phyloP scores from a whole-genome alignment of 2,797 vertebrate genomes.

The Momotus momota region DNA sequence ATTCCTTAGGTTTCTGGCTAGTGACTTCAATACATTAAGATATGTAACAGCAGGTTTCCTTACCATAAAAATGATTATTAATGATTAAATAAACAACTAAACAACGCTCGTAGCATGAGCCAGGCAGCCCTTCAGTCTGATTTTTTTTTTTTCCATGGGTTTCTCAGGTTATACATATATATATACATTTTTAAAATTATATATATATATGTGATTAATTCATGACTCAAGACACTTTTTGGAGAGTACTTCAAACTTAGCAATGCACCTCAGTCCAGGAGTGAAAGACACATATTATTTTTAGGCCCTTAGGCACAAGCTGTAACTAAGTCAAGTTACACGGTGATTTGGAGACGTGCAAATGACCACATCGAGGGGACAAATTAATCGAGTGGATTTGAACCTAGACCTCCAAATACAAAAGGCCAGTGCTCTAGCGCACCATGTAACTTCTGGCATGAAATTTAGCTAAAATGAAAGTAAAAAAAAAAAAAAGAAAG shows the following conservation, averaged over 20 bases:
- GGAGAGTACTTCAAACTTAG: slow-evolving; percentile 22
- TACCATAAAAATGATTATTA: neutral
- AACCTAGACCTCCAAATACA: slow-evolving; percentile 57
- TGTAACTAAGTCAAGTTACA: slow-evolving; percentile 59
- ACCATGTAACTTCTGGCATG: slow-evolving; percentile 55
- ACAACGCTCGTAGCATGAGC: neutral
- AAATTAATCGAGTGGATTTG: slow-evolving; percentile 66
- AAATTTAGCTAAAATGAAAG: slow-evolving; percentile 28
- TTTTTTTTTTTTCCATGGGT: slow-evolving; percentile 27
- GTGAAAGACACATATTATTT: neutral
- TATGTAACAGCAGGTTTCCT: neutral
- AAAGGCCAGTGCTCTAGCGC: slow-evolving; percentile 20
- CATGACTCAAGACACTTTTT: slow-evolving; percentile 23
- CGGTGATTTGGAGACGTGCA: slow-evolving; percentile 63
- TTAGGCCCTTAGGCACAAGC: slow-evolving; percentile 13
- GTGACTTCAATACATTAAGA: neutral
- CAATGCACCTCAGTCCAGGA: slow-evolving; percentile 12
- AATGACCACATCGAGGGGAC: slow-evolving; percentile 64
- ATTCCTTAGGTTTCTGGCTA: neutral
- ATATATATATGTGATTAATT: neutral
- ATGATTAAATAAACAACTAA: neutral
- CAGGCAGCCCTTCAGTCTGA: neutral
- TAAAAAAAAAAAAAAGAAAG: neutral
- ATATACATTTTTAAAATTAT: neutral
- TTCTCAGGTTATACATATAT: neutral